Evolutionary conservation across 1,140 invertebrate genomes (phyloP), one percentile per base, ranked within the genome.

Genomic region (Dufourea novaeangliae): DNA sequence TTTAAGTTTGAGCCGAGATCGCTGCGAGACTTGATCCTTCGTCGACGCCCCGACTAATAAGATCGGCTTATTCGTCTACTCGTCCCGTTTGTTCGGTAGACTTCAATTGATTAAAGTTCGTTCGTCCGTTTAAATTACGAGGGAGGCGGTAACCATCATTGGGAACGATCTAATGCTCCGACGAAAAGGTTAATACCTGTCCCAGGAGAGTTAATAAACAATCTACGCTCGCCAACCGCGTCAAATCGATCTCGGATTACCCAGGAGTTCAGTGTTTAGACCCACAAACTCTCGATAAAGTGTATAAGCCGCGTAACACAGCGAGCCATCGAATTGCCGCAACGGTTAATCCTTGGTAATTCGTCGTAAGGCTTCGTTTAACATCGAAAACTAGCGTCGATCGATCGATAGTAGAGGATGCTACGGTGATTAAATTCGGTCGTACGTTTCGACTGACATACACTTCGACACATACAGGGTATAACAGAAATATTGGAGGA

Each of bases 281-380:
- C 46, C 61, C 61, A 20, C 34, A 37, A 67, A 74, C 27, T 74
- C 50, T n/a, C n/a, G 46, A 17, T 29, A 17, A 34, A 34, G 37
- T 44, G 29, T 17, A 52, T 39, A 56, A 67, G 37, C 72, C 46
- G 72, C 25, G 22, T 14, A 74, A 56, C n/a, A 20, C 37, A 17
- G 2, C 27, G 11, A 11, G 7, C 17, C 20, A 64, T 34, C 37
- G 72, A 67, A 74, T 67, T 32, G 27, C 37, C 50, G 1, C 14
- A 2, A 17, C 14, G 50, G n/a, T 67, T 74, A 56, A 74, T 74
- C 62, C 50, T 32, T 11, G 56, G 67, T 74, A 74, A 67, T 29
- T 12, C 17, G 7, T 44, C 12, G 11, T 6, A 2, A 12, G 20
- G 27, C n/a, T 74, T 7, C 50, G 56, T 14, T 34, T 50, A 66